phyloP scores from a whole-genome alignment of 2,888 invertebrate species.

The Diarsia mendica region DNA sequence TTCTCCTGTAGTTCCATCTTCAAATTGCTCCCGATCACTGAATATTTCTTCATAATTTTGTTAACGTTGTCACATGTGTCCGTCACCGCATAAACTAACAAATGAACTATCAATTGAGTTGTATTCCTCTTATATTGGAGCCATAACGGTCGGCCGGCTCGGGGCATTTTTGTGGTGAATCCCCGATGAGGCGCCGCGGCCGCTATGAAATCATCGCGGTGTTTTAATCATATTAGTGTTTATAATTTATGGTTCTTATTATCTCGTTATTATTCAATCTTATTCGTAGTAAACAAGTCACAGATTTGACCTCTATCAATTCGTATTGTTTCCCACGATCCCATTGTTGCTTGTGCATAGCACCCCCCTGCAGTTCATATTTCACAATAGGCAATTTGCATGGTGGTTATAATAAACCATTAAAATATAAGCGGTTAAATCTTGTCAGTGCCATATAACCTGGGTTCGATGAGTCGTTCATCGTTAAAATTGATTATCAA shows the following conservation, averaged over 20 bases:
- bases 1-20: conserved; percentile 73
- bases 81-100: conserved; percentile 43
- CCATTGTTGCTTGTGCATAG: conserved; percentile 60
- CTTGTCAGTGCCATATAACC: conserved; percentile 53
- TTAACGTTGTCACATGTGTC: conserved; percentile 20
- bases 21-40: conserved; percentile 71
- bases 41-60: conserved; percentile 71
- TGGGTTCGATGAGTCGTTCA: conserved; percentile 32
- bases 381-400: conserved; percentile 73
- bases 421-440: conserved; percentile 53
- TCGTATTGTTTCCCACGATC: conserved; percentile 73
- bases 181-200: conserved; percentile 50
- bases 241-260: conserved; percentile 40
- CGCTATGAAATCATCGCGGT: conserved; percentile 47
- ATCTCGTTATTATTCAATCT: conserved; percentile 41
- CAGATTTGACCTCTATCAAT: conserved; percentile 67
- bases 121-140: conserved; percentile 50
- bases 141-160: conserved; percentile 13
- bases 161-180: conserved; percentile 59
- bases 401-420: conserved; percentile 65
- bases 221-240: conserved; percentile 34
- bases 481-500: conserved; percentile 43
- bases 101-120: conserved; percentile 45
- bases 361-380: conserved; percentile 56
- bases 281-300: conserved; percentile 60